These are phyloP conservation scores for Ectobius pallidus DNA, from an alignment of 2,888 invertebrate genomes.

Conservation along the genomic window DNA sequence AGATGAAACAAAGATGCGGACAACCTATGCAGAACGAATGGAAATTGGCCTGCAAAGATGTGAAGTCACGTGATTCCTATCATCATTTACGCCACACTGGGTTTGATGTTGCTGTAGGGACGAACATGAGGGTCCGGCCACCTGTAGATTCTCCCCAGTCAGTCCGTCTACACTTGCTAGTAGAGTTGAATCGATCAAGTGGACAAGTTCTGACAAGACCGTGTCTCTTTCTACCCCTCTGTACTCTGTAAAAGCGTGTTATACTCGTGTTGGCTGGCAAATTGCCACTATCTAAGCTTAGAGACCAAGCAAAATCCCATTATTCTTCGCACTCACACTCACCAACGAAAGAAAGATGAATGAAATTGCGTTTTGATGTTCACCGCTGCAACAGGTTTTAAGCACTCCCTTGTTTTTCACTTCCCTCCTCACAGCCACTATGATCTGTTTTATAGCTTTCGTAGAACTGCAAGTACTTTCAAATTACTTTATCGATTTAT, in stretches of 20 bases:
- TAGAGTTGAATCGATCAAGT: slow-evolving; percentile 1
- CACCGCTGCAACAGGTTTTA: slow-evolving; percentile 2
- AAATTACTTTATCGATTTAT: no score
- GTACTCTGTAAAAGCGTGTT: background rate
- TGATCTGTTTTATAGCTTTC: no score
- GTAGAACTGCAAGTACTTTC: no score
- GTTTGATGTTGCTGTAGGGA: background rate
- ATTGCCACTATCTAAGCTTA: background rate
- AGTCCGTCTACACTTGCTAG: background rate
- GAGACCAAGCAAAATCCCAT: background rate
- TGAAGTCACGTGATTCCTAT: slow-evolving; percentile 9
- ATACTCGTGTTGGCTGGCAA: background rate
- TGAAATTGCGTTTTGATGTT: background rate
- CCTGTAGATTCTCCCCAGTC: background rate
- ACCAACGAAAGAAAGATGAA: background rate
- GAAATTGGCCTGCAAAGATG: no score
- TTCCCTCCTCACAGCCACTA: no score
- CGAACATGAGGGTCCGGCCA: slow-evolving; percentile 3
- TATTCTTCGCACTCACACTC: background rate
- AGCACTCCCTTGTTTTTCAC: no score
- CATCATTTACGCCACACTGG: background rate
- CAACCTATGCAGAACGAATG: no score
- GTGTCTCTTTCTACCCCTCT: background rate
- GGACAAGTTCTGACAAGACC: slow-evolving; percentile 15
- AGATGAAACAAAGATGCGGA: no score